Conservation (phyloP, 2,113 vertebrate species). For the Tetrax tetrax region DNA sequence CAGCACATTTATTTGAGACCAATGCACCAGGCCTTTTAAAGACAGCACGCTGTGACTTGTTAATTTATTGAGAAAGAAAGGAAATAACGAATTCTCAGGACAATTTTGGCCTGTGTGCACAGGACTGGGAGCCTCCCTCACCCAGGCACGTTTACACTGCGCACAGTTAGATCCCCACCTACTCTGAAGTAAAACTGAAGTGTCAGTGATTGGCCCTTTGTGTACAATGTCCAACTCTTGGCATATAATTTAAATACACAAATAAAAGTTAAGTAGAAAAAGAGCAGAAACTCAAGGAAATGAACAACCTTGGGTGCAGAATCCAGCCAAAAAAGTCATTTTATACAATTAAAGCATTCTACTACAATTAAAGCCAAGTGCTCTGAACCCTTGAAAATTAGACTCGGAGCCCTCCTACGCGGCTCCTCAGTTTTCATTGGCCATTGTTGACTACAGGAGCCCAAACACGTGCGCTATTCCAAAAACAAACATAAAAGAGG, state of each 20-base stretch:
- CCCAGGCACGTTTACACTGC: accelerated
- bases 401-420: not conserved
- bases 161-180: not conserved
- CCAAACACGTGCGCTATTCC: not conserved
- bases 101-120: accelerated
- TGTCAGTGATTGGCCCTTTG: not conserved
- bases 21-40: not conserved
- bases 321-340: not conserved
- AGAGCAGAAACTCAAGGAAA: not conserved
- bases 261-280: not conserved
- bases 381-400: not conserved
- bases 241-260: accelerated
- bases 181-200: not conserved
- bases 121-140: not conserved
- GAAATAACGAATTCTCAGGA: not conserved
- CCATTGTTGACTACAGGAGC: accelerated
- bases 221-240: not conserved
- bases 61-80: not conserved
- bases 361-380: not conserved
- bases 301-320: not conserved
- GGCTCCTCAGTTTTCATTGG: not conserved
- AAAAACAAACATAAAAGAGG: not conserved
- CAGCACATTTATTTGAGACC: not conserved
- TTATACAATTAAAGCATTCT: not conserved
- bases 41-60: not conserved